Evolutionary conservation across 2,797 vertebrate species (phyloP), one percentile per base, ranked within the genome.

Genomic region (Peromyscus aztecus): DNA sequence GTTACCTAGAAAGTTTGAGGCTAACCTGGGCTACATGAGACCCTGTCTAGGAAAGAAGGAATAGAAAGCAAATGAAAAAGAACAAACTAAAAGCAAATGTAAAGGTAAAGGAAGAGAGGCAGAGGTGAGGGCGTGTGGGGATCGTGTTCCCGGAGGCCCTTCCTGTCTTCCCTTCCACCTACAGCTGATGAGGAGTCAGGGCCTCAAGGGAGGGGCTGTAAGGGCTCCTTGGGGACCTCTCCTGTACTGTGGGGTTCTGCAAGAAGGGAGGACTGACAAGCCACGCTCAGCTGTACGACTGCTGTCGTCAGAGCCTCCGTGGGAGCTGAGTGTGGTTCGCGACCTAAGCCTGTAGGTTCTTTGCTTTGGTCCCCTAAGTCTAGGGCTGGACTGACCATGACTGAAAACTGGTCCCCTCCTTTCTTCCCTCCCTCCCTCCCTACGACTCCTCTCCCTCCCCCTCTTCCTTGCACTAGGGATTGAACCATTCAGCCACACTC

Each of bases 131-230:
- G 6, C 24, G 73, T 14, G 7, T 37, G 37, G 67, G 52, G 24
- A 84, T 4, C 11, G 1, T 34, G 3, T 65, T 83, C 31, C 46
- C 10, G 19, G 34, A 31, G 14, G 49, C 4, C 24, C 5, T 3
- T 2, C 0, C 0, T 73, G 4, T 1, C n/a, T 21, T 49, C 8
- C 27, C 19, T 34, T 17, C 31, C 19, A 9, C 2, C 27, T 27
- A 27, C 16, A 65, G 77, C 61, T 43, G 31, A 19, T 37, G 13
- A 69, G n/a, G 63, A 69, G 7, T 24, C 46, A 78, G 34, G 61
- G 52, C 49, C 31, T 29, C 85, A 57, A 43, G 27, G 19, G 13
- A 16, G 13, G 4, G 16, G 13, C n/a, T 34, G 6, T n/a, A 8
- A 71, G 52, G 57, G 37, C 78, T 91, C 83, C 84, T 46, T 4